These are phyloP conservation scores for Ooceraea biroi DNA, from an alignment of 1,140 invertebrate species.

Conservation along the genomic window DNA sequence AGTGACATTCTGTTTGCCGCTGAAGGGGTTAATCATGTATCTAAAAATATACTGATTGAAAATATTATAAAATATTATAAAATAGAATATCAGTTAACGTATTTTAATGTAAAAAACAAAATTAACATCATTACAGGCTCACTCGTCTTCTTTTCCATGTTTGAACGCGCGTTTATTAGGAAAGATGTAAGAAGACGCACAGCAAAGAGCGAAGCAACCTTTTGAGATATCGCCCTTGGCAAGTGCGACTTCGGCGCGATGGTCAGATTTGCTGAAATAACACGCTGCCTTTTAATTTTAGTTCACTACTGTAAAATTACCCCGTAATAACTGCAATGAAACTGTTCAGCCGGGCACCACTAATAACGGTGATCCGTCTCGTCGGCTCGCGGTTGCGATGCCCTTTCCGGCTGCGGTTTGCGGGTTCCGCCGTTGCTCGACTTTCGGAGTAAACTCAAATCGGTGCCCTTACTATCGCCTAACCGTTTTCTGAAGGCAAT, in stretches of 20 bases:
- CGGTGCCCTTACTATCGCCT: background rate
- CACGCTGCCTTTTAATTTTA: constrained; percentile 80
- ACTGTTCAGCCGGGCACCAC: constrained; percentile 58
- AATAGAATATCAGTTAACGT: no score
- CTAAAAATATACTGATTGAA: no score
- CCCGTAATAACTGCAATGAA: constrained; percentile 78
- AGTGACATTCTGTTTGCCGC: no score
- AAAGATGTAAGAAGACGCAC: constrained; percentile 34
- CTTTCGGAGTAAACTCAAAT: background rate
- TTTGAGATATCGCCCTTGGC: constrained; percentile 34
- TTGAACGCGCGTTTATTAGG: constrained; percentile 3
- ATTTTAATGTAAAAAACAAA: no score
- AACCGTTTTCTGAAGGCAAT: background rate
- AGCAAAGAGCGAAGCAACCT: background rate
- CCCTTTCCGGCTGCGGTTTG: constrained; percentile 60
- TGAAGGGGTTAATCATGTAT: no score
- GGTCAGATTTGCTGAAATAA: constrained; percentile 72
- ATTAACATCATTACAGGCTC: no score
- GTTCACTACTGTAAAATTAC: constrained; percentile 83
- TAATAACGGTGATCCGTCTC: constrained; percentile 79
- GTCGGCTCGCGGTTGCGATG: constrained; percentile 38
- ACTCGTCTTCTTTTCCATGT: background rate
- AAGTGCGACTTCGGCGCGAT: constrained; percentile 13
- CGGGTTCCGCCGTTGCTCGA: constrained; percentile 15
- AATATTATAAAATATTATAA: no score